Percentiles rank a stretch among this genome's conserved stretches.
Evolutionary conservation across 53 echinoderm and acorn worm species (phyloP).

Genomic region (Arbacia lixula): DNA sequence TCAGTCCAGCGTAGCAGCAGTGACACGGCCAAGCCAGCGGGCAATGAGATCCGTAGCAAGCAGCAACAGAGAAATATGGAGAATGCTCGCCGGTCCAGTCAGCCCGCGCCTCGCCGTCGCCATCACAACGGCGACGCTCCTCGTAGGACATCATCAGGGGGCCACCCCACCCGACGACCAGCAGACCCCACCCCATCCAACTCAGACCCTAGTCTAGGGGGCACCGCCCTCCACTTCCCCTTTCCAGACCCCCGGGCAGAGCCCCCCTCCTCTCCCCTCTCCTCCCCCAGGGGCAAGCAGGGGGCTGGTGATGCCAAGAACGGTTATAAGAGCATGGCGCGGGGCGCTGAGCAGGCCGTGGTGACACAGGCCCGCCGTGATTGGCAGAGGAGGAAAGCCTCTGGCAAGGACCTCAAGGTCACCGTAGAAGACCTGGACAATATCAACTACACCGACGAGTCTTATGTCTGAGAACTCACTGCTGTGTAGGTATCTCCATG

Average conservation of each 20-base stretch:
- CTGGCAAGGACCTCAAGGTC: constrained; percentile 51
- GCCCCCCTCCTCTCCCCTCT: constrained; percentile 38
- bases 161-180: constrained; percentile 21
- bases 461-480: constrained; percentile 73
- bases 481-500: not conserved
- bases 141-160: constrained; percentile 19
- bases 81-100: constrained; percentile 37
- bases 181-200: constrained; percentile 17
- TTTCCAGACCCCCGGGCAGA: constrained; percentile 50
- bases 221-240: constrained; percentile 44
- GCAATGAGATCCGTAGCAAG: constrained; percentile 38
- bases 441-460: constrained; percentile 89
- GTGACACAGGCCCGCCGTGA: constrained; percentile 46
- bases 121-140: constrained; percentile 41
- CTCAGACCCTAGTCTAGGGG: constrained; percentile 13
- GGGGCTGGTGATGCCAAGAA: constrained; percentile 38
- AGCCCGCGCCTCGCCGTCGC: constrained; percentile 22
- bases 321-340: constrained; percentile 43
- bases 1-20: constrained; percentile 40
- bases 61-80: constrained; percentile 23
- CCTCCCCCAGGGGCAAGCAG: constrained; percentile 6
- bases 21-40: constrained; percentile 42
- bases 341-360: constrained; percentile 38
- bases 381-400: constrained; percentile 42
- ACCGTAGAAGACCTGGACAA: constrained; percentile 75